A percentile compares a stretch with the other conserved stretches of the same genome.
These are phyloP conservation scores for Rhinichthys osculus DNA, from an alignment of 2,797 vertebrate species.

Conservation along the genomic window DNA sequence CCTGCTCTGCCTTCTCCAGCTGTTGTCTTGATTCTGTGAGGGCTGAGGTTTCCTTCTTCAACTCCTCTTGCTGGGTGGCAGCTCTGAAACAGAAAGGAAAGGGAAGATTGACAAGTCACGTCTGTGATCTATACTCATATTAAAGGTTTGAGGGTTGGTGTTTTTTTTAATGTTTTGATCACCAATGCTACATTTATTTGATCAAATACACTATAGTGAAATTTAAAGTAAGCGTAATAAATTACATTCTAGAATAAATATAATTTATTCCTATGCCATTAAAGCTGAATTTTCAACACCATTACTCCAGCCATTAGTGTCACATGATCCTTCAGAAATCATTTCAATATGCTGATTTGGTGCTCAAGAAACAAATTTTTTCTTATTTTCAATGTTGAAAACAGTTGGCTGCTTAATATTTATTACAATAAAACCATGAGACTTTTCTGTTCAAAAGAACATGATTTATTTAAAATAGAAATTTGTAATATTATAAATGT, in stretches of 20 bases:
- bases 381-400: neutral
- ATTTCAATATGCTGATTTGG: neutral
- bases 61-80: constrained; percentile 78
- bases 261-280: too few relatives aligned
- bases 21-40: constrained; percentile 80
- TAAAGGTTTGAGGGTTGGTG: neutral
- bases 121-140: neutral
- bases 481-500: neutral
- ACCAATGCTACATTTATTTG: neutral
- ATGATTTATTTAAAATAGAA: neutral
- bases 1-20: constrained; percentile 80
- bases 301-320: neutral
- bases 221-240: neutral
- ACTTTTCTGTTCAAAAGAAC: neutral
- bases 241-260: neutral
- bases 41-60: constrained; percentile 85
- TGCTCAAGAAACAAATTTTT: neutral
- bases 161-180: neutral
- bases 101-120: neutral
- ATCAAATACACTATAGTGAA: neutral
- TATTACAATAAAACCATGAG: neutral
- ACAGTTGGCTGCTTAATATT: neutral
- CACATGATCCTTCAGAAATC: neutral
- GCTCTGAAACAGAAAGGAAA: constrained; percentile 61
- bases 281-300: neutral